Conservation (phyloP, 2,113 vertebrate genomes). For the Elachura formosa region DNA sequence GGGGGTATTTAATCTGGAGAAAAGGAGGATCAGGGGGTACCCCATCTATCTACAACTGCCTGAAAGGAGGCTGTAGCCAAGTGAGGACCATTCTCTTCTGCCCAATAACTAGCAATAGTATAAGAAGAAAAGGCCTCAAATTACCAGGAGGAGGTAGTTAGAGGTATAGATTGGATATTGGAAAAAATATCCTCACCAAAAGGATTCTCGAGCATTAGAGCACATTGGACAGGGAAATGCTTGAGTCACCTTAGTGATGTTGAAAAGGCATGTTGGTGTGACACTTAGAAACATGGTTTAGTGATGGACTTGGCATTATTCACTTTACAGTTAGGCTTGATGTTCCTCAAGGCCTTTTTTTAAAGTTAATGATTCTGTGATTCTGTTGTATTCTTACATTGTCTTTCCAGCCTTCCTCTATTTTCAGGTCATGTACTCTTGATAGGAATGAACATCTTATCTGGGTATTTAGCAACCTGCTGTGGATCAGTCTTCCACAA, state of each 20-base stretch:
- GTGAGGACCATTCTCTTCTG: fast-evolving
- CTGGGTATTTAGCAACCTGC: not conserved
- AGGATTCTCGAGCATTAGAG: not conserved
- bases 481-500: not conserved
- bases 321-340: fast-evolving
- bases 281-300: not conserved
- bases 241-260: not conserved
- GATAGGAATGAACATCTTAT: not conserved
- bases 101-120: not conserved
- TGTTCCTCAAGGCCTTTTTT: not conserved
- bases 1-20: not conserved
- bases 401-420: not conserved
- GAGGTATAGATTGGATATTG: not conserved
- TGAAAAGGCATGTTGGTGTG: not conserved
- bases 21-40: not conserved
- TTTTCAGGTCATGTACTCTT: not conserved
- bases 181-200: not conserved
- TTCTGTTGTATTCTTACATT: not conserved
- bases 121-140: not conserved
- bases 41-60: fast-evolving
- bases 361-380: not conserved
- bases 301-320: not conserved
- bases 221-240: not conserved
- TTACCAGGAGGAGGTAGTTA: too few relatives aligned
- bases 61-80: not conserved